Conservation (phyloP, 1,140 invertebrate species). For the Drosophila oshimai region DNA sequence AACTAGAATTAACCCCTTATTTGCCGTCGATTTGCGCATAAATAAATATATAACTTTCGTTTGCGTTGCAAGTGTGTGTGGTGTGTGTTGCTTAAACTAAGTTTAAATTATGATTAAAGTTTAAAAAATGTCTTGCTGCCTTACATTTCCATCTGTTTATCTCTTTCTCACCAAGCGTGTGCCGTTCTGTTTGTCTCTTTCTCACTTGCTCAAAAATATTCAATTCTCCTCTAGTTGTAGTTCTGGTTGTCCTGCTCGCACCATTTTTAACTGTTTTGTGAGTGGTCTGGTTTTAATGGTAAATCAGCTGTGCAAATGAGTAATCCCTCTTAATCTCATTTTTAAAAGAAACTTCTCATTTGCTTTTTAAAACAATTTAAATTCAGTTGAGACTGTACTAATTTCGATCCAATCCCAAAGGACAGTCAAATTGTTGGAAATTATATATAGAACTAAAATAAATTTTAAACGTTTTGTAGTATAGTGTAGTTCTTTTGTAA, state of each 20-base stretch:
- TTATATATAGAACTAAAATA: slow-evolving; percentile 18
- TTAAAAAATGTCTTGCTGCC: slow-evolving; percentile 74
- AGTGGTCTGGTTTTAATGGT: slow-evolving; percentile 3
- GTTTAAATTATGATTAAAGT: slow-evolving; percentile 72
- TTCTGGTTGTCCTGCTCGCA: slow-evolving; percentile 22
- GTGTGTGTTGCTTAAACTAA: slow-evolving; percentile 58
- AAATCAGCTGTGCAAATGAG: not conserved
- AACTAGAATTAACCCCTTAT: slow-evolving; percentile 52
- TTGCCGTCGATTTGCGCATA: slow-evolving; percentile 48
- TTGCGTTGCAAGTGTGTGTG: slow-evolving; percentile 29
- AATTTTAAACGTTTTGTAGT: slow-evolving; percentile 18
- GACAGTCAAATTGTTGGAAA: slow-evolving; percentile 53
- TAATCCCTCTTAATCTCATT: slow-evolving; percentile 8
- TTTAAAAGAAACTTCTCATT: slow-evolving; percentile 12
- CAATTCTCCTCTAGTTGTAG: slow-evolving; percentile 26
- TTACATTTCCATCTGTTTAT: slow-evolving; percentile 19
- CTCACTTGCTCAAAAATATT: slow-evolving; percentile 28
- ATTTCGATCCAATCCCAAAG: slow-evolving; percentile 41
- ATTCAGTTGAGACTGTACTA: slow-evolving; percentile 53
- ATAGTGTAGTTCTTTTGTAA: slow-evolving; percentile 43
- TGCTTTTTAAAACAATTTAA: slow-evolving; percentile 42
- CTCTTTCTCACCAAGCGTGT: slow-evolving; percentile 16
- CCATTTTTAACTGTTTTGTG: slow-evolving; percentile 10
- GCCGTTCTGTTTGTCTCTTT: slow-evolving; percentile 8
- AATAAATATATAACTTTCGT: slow-evolving; percentile 53